phyloP scores from a whole-genome alignment of 1,140 invertebrate genomes.

The Pseudomyrmex concolor region DNA sequence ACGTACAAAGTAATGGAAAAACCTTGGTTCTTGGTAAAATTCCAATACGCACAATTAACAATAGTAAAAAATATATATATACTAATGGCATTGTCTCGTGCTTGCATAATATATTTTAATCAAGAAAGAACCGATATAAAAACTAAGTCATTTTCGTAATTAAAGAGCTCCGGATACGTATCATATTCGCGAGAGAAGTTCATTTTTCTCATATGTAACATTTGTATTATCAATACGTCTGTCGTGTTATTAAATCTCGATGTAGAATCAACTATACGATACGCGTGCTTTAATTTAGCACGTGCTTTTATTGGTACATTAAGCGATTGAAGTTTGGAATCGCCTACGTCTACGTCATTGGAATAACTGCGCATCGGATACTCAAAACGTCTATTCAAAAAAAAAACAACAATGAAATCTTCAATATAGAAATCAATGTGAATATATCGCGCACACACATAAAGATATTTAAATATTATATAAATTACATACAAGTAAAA shows the following conservation, averaged over 20 bases:
- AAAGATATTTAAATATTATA: background rate
- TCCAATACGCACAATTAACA: too few species aligned
- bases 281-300: background rate
- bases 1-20: too few species aligned
- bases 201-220: background rate
- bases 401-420: slow-evolving; percentile 33
- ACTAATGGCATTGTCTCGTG: too few species aligned
- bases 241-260: background rate
- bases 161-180: background rate
- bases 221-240: background rate
- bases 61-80: too few species aligned
- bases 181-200: background rate
- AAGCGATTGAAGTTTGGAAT: slow-evolving; percentile 11
- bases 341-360: slow-evolving; percentile 21
- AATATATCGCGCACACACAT: background rate
- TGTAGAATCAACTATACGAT: background rate
- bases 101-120: too few species aligned
- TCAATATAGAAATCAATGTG: slow-evolving; percentile 22
- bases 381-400: background rate
- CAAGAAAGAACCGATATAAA: too few species aligned
- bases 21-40: too few species aligned
- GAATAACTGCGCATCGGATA: slow-evolving; percentile 32
- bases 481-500: too few species aligned
- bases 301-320: slow-evolving; percentile 1
- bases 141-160: background rate